Percentiles rank a stretch among this genome's conserved stretches.
Evolutionary conservation across 2,888 invertebrate genomes (phyloP).

Genomic region (Chirona hameri): DNA sequence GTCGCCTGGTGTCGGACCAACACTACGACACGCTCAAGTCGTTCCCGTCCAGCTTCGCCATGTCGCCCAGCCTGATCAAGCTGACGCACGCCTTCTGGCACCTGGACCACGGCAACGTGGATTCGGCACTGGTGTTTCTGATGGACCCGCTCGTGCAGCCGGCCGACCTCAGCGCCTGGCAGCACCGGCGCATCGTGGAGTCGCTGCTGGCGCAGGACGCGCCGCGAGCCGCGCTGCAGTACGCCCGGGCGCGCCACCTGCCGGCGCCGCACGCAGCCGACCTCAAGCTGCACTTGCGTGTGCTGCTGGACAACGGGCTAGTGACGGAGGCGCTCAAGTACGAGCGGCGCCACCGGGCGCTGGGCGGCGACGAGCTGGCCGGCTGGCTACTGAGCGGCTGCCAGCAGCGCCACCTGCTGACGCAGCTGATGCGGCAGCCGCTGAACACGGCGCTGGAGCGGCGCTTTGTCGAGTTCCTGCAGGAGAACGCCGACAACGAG

Average conservation of each 20-base stretch:
- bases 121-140: conserved; percentile 64
- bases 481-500: conserved; percentile 54
- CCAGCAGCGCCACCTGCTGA: conserved; percentile 55
- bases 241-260: conserved; percentile 60
- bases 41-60: conserved; percentile 73
- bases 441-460: conserved; percentile 63
- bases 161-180: conserved; percentile 64
- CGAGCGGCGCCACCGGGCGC: conserved; percentile 56
- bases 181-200: conserved; percentile 65
- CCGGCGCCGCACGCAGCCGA: conserved; percentile 55
- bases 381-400: conserved; percentile 62
- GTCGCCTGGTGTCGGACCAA: conserved; percentile 62
- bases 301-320: conserved; percentile 61
- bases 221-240: conserved; percentile 65
- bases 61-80: conserved; percentile 69
- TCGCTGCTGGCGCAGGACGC: conserved; percentile 61
- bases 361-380: conserved; percentile 53
- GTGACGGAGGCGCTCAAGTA: conserved; percentile 64
- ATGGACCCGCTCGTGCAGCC: conserved; percentile 59
- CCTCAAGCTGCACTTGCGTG: conserved; percentile 50
- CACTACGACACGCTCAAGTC: conserved; percentile 45
- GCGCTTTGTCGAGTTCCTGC: conserved; percentile 62
- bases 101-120: conserved; percentile 74
- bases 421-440: conserved; percentile 60
- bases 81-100: conserved; percentile 84